Conservation (phyloP, 2,113 vertebrate genomes). For the Murina feae region DNA sequence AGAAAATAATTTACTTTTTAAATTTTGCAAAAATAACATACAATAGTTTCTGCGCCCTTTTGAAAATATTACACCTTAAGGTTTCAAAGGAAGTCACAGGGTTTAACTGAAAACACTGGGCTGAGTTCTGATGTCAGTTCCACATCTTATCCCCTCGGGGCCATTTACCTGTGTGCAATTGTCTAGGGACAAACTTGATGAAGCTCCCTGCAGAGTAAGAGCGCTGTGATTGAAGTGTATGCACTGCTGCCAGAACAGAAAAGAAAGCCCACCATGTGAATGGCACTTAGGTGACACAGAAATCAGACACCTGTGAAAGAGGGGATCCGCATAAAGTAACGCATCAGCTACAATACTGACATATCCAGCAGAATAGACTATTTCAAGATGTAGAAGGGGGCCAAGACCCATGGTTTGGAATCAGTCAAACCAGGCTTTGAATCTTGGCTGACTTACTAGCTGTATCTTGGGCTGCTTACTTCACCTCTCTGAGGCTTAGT, state of each 20-base stretch:
- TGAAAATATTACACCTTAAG: not conserved
- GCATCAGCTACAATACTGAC: not conserved
- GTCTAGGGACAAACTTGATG: not conserved
- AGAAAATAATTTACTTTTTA: not conserved
- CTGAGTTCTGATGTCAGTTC: not conserved
- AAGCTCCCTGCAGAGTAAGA: slow-evolving; percentile 3
- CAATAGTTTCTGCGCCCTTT: not conserved
- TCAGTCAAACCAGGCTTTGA: not conserved
- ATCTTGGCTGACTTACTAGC: not conserved
- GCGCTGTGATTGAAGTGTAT: not conserved
- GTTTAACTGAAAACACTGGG: not conserved
- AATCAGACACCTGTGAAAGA: not conserved
- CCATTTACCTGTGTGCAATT: not conserved
- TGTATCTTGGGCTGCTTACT: not conserved
- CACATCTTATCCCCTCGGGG: not conserved
- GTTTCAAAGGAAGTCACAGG: not conserved
- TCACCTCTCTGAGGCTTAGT: not conserved
- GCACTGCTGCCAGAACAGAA: not conserved
- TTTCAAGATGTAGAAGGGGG: not conserved
- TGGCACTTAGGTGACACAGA: not conserved
- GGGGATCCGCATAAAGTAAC: not conserved
- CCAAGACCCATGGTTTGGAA: not conserved
- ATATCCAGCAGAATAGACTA: not conserved
- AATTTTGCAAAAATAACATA: not conserved
- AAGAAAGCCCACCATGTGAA: not conserved